These are phyloP conservation scores for Apolygus lucorum DNA, from an alignment of 1,140 invertebrate species.

Conservation along the genomic window DNA sequence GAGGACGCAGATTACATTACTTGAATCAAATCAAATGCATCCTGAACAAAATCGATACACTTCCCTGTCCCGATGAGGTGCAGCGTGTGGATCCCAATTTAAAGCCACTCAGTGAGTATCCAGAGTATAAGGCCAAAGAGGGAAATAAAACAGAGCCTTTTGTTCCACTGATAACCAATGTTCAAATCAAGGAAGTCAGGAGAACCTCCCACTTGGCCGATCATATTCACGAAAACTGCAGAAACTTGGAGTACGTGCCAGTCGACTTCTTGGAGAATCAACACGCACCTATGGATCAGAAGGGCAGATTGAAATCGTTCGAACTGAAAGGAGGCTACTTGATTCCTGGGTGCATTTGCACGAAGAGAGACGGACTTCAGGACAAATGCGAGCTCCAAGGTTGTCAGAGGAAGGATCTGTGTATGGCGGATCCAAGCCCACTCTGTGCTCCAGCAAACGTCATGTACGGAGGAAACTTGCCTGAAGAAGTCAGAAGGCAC, in stretches of 20 bases:
- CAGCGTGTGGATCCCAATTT: background rate
- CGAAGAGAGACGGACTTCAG: conserved; percentile 19
- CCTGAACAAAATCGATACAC: conserved; percentile 18
- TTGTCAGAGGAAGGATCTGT: background rate
- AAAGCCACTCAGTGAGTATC: conserved; percentile 17
- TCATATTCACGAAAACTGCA: conserved; percentile 7
- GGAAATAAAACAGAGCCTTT: background rate
- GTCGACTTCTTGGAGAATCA: background rate
- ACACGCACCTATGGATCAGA: background rate
- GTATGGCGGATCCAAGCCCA: conserved; percentile 12
- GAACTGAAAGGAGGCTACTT: conserved; percentile 16
- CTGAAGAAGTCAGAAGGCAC: background rate
- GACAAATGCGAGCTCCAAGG: conserved; percentile 17
- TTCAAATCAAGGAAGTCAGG: conserved; percentile 11
- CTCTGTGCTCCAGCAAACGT: conserved; percentile 15
- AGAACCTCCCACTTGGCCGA: conserved; percentile 6
- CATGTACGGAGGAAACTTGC: background rate
- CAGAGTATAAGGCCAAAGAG: background rate
- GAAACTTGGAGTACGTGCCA: conserved; percentile 5
- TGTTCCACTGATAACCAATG: conserved; percentile 1
- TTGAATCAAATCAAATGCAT: conserved; percentile 25
- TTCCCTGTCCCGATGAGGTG: background rate
- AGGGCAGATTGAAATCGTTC: conserved; percentile 7
- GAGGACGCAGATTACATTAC: conserved; percentile 18
- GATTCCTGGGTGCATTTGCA: conserved; percentile 14